These are phyloP conservation scores for Rhingia campestris DNA, from an alignment of 2,888 invertebrate species.

Conservation along the genomic window DNA sequence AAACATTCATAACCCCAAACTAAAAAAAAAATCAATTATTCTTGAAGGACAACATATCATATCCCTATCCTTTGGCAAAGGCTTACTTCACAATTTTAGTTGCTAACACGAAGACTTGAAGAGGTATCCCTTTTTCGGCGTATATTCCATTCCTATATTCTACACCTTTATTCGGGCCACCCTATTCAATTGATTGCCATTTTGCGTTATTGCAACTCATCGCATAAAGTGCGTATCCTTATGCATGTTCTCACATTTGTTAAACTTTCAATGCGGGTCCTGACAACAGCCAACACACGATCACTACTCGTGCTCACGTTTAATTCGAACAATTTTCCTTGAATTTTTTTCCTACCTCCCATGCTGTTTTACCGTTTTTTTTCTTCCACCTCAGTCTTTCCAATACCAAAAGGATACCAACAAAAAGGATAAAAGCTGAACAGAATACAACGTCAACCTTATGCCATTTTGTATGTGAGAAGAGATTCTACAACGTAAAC, in stretches of 20 bases:
- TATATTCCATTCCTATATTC: background rate
- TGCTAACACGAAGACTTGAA: too few species aligned
- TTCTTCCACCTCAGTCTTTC: conserved; percentile 13
- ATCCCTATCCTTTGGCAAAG: too few species aligned
- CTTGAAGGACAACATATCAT: too few species aligned
- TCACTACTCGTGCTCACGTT: conserved; percentile 53
- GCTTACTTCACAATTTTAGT: too few species aligned
- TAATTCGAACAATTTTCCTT: conserved; percentile 55
- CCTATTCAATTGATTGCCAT: conserved; percentile 20
- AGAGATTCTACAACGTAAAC: conserved; percentile 69
- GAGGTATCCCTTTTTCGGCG: too few species aligned
- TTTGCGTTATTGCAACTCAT: background rate
- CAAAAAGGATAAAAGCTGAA: conserved; percentile 6
- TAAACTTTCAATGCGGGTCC: conserved; percentile 12
- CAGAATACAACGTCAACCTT: conserved; percentile 60
- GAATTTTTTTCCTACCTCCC: conserved; percentile 6
- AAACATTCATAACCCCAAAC: too few species aligned
- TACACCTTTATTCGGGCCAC: background rate
- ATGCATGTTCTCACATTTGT: conserved; percentile 22
- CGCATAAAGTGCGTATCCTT: conserved; percentile 33
- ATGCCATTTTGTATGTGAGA: conserved; percentile 60
- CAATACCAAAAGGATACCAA: conserved; percentile 34
- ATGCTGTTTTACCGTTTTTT: conserved; percentile 38
- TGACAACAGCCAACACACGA: conserved; percentile 46
- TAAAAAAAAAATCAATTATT: too few species aligned